These are phyloP conservation scores for Macrotus californicus DNA, from an alignment of 2,113 vertebrate species.

Conservation along the genomic window DNA sequence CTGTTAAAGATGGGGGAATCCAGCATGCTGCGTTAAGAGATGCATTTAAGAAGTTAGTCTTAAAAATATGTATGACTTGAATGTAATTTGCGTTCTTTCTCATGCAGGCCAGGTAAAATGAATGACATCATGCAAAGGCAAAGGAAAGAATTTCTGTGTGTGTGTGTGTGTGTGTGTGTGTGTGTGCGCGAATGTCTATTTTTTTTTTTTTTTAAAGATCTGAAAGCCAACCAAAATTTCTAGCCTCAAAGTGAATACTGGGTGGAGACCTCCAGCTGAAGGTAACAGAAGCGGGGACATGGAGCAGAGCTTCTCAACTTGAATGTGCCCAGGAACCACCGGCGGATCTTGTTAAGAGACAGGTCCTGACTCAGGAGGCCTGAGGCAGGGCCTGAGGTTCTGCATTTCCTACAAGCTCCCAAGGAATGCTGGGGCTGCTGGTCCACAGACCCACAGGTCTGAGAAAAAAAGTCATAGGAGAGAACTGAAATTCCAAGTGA, in stretches of 20 bases:
- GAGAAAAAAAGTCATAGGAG: background rate
- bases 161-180: background rate
- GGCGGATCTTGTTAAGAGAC: background rate
- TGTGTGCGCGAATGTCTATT: background rate
- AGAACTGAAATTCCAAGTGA: background rate
- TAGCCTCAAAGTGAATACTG: background rate
- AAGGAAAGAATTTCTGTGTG: constrained; percentile 5
- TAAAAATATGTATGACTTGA: constrained; percentile 52
- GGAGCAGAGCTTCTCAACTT: background rate
- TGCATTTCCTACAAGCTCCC: background rate
- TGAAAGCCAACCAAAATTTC: constrained; percentile 21
- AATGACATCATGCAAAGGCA: constrained; percentile 43
- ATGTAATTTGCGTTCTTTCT: constrained; percentile 60
- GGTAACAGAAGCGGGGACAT: background rate
- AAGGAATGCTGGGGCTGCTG: background rate
- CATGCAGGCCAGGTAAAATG: constrained; percentile 66
- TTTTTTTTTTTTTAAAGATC: background rate
- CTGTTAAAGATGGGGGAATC: constrained; percentile 37
- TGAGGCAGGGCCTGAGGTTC: background rate
- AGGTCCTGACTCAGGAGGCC: background rate
- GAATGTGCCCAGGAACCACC: background rate
- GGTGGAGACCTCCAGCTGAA: background rate
- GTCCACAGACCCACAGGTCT: background rate
- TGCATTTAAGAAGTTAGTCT: constrained; percentile 57
- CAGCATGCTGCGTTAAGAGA: constrained; percentile 49